Evolutionary conservation across 1,140 invertebrate genomes (phyloP).

Genomic region (Wasmannia auropunctata): DNA sequence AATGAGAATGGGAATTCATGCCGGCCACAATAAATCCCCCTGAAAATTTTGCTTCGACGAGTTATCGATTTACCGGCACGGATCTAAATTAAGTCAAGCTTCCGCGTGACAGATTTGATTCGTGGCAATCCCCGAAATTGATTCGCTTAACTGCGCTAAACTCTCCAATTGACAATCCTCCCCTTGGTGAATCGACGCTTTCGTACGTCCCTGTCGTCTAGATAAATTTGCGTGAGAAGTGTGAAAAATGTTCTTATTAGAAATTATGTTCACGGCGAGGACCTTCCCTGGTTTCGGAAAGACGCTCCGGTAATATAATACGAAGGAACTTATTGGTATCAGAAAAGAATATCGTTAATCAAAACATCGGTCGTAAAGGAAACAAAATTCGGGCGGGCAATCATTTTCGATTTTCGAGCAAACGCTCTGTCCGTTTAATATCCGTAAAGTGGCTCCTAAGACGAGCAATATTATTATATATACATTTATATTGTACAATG

Average conservation of each 20-base stretch:
- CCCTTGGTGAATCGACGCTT: conserved; percentile 12
- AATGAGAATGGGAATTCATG: neutral
- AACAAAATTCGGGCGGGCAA: neutral
- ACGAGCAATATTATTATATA: too few relatives aligned
- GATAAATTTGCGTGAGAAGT: neutral
- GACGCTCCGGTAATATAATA: neutral
- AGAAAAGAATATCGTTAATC: neutral
- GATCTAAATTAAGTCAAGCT: neutral
- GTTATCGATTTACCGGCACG: neutral
- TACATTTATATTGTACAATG: too few relatives aligned
- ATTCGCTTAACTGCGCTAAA: neutral
- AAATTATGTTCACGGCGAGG: neutral
- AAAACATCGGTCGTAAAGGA: neutral
- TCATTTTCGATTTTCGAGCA: neutral
- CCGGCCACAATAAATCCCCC: neutral
- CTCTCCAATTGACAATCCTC: conserved; percentile 25
- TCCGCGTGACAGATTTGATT: conserved; percentile 47
- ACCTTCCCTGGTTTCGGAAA: neutral
- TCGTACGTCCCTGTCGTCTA: neutral
- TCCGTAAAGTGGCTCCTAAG: neutral
- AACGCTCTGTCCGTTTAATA: neutral
- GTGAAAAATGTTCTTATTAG: neutral
- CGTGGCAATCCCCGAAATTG: conserved; percentile 38
- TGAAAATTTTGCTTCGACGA: neutral
- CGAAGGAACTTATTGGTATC: neutral